Evolutionary conservation across 2,113 vertebrate genomes (phyloP).

Genomic region (Salvelinus sp.): DNA sequence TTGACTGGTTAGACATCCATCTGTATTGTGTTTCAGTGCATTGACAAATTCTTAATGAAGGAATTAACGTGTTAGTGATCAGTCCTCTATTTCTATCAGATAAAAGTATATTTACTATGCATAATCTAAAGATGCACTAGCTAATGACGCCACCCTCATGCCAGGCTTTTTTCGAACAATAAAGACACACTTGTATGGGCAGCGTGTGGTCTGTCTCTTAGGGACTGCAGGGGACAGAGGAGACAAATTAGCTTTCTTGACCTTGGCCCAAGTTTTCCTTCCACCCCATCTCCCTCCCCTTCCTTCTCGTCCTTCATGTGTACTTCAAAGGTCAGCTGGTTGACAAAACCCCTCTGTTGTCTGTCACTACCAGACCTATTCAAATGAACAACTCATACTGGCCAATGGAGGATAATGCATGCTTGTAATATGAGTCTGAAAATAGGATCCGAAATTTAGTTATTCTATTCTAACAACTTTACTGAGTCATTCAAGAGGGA

Average conservation of each 20-base stretch:
- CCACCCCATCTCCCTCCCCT: constrained; percentile 44
- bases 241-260: constrained; percentile 82
- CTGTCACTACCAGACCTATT: constrained; percentile 50
- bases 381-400: constrained; percentile 36
- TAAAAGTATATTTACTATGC: constrained; percentile 11
- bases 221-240: constrained; percentile 68
- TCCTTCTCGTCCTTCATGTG: constrained; percentile 55
- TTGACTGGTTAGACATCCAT: neutral
- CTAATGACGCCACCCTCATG: constrained; percentile 57
- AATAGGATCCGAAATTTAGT: neutral
- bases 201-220: constrained; percentile 75
- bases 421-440: no score
- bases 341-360: constrained; percentile 65
- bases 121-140: constrained; percentile 45
- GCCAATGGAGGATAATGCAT: neutral
- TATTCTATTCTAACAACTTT: neutral
- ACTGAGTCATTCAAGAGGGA: no score
- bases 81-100: neutral
- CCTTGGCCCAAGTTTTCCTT: constrained; percentile 76
- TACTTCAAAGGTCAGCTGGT: constrained; percentile 73
- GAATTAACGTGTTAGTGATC: no score
- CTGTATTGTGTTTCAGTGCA: neutral
- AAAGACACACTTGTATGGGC: constrained; percentile 66
- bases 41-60: neutral
- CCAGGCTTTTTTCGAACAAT: constrained; percentile 64